These are phyloP conservation scores for Anseranas semipalmata DNA, from an alignment of 2,113 vertebrate genomes.

Conservation along the genomic window DNA sequence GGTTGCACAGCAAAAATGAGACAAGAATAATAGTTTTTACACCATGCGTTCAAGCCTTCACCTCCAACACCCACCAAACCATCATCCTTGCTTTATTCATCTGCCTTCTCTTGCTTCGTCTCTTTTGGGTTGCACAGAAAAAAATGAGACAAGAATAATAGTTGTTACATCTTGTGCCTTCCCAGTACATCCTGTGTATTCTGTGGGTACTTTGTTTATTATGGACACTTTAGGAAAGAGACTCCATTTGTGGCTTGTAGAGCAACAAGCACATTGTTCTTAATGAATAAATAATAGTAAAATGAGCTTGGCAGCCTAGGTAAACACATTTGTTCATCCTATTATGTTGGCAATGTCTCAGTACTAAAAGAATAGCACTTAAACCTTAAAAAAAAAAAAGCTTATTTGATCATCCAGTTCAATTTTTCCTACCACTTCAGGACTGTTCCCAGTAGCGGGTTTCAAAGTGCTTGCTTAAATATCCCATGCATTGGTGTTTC, in stretches of 20 bases:
- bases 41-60: neutral
- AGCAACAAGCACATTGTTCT: neutral
- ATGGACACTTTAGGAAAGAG: neutral
- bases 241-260: slow-evolving; percentile 19
- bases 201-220: neutral
- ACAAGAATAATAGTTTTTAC: neutral
- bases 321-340: slow-evolving; percentile 9
- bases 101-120: neutral
- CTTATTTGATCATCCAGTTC: neutral
- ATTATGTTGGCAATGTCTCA: neutral
- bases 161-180: neutral
- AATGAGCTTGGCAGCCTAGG: slow-evolving; percentile 13
- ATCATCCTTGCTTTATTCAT: neutral
- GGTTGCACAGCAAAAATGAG: neutral
- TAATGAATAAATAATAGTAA: slow-evolving; percentile 57
- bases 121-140: neutral
- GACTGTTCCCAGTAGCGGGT: neutral
- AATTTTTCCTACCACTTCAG: neutral
- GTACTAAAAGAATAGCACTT: neutral
- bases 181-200: neutral
- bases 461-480: neutral
- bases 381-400: neutral
- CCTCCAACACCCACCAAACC: neutral
- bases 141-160: neutral
- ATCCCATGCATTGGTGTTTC: neutral